Conservation (phyloP, 2,113 vertebrate genomes). For the Nycticorax nycticorax region DNA sequence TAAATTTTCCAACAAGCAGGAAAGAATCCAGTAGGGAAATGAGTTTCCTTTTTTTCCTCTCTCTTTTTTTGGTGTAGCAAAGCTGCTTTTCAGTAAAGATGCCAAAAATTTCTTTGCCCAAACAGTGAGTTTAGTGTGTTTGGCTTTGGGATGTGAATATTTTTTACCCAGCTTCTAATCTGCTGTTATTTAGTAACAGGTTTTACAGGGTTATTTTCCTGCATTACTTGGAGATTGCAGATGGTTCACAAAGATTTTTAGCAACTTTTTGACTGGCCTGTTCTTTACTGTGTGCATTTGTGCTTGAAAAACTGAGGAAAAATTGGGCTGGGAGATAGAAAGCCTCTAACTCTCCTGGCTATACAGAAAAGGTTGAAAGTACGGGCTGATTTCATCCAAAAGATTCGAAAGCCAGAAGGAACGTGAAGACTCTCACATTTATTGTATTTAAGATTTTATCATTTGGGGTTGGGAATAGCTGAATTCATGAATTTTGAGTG, state of each 20-base stretch:
- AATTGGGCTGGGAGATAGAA: not conserved
- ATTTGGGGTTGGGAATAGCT: not conserved
- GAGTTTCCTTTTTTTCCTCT: conserved; percentile 2
- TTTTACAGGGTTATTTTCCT: conserved; percentile 24
- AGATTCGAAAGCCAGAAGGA: conserved; percentile 6
- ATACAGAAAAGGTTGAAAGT: not conserved
- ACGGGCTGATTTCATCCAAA: not conserved
- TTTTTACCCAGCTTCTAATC: conserved; percentile 42
- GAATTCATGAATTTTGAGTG: conserved; percentile 57
- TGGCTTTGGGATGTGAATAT: conserved; percentile 41
- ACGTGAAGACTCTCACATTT: conserved; percentile 7
- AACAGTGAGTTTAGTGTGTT: conserved; percentile 52
- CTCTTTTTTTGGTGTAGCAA: conserved; percentile 22
- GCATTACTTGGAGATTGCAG: not conserved
- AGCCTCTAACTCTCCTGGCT: not conserved
- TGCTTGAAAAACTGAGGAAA: not conserved
- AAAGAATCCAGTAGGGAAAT: conserved; percentile 42
- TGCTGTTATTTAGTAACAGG: conserved; percentile 23
- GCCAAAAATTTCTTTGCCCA: conserved; percentile 40
- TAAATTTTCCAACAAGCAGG: conserved; percentile 15
- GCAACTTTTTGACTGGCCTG: conserved; percentile 22
- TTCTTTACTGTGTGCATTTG: not conserved
- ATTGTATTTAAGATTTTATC: conserved; percentile 49
- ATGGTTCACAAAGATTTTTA: not conserved
- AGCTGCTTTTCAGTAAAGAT: conserved; percentile 34